These are phyloP conservation scores for Cyclophora albipunctata DNA, from an alignment of 2,888 invertebrate genomes.

Conservation along the genomic window DNA sequence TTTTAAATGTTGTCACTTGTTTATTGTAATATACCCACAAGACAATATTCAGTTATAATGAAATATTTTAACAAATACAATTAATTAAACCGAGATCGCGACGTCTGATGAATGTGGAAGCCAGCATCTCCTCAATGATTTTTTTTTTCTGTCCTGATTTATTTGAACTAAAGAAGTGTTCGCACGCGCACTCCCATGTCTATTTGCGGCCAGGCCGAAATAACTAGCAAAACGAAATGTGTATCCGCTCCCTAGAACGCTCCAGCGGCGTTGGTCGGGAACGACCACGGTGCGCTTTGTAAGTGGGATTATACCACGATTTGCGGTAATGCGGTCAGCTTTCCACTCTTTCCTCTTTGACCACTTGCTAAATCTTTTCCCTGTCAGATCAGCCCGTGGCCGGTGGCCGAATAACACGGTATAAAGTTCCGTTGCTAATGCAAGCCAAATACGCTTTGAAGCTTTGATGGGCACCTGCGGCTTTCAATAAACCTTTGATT, in stretches of 20 bases:
- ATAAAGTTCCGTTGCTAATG: conserved; percentile 31
- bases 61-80: conserved; percentile 12
- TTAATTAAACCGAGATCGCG: conserved; percentile 29
- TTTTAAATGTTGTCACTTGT: background rate
- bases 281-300: conserved; percentile 36
- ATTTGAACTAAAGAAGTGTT: conserved; percentile 47
- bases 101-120: conserved; percentile 37
- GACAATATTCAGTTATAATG: background rate
- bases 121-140: conserved; percentile 36
- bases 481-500: conserved; percentile 40
- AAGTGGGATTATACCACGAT: conserved; percentile 50
- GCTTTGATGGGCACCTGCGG: conserved; percentile 37
- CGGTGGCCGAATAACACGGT: conserved; percentile 24
- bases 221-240: conserved; percentile 55
- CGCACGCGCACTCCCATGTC: conserved; percentile 39
- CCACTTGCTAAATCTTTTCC: conserved; percentile 50
- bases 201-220: conserved; percentile 57
- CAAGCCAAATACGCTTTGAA: conserved; percentile 33
- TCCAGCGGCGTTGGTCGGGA: conserved; percentile 33
- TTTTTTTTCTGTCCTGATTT: conserved; percentile 47
- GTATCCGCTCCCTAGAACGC: conserved; percentile 44
- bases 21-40: background rate
- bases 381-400: conserved; percentile 35
- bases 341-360: conserved; percentile 41
- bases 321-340: conserved; percentile 51